Evolutionary conservation across 1,140 invertebrate species (phyloP).

Genomic region (Aphis craccivora): DNA sequence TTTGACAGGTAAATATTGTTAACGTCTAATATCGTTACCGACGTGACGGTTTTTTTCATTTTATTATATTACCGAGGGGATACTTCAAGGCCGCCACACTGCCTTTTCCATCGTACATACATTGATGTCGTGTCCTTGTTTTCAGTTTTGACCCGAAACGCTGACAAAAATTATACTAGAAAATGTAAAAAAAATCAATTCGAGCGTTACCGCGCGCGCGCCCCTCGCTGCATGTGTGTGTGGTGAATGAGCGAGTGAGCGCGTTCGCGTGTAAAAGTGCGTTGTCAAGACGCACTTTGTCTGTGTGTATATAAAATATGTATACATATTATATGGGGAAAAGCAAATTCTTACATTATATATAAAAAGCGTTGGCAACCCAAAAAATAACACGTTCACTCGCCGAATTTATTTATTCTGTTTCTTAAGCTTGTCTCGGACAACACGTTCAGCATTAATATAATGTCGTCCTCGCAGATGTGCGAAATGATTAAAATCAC

Average conservation of each 20-base stretch:
- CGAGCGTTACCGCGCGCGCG: neutral
- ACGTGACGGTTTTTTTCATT: neutral
- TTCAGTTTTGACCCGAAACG: neutral
- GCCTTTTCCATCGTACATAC: too few species aligned
- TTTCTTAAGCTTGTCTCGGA: neutral
- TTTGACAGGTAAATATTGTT: slow-evolving; percentile 27
- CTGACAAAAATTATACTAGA: neutral
- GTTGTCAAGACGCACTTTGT: neutral
- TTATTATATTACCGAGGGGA: neutral
- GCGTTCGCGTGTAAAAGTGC: neutral
- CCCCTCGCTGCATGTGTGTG: too few species aligned
- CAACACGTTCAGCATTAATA: neutral
- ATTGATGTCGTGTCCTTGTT: neutral
- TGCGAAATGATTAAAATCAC: neutral
- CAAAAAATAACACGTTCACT: neutral
- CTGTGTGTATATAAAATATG: neutral
- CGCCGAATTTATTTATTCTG: neutral
- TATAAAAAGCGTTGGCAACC: neutral
- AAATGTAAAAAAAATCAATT: slow-evolving; percentile 24
- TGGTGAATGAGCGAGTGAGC: too few species aligned
- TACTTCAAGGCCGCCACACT: neutral
- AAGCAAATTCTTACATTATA: neutral
- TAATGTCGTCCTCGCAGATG: neutral
- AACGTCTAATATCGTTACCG: slow-evolving; percentile 1
- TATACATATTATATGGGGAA: neutral